These are phyloP conservation scores for Stegana nigrithorax DNA, from an alignment of 2,888 invertebrate species.

Conservation along the genomic window DNA sequence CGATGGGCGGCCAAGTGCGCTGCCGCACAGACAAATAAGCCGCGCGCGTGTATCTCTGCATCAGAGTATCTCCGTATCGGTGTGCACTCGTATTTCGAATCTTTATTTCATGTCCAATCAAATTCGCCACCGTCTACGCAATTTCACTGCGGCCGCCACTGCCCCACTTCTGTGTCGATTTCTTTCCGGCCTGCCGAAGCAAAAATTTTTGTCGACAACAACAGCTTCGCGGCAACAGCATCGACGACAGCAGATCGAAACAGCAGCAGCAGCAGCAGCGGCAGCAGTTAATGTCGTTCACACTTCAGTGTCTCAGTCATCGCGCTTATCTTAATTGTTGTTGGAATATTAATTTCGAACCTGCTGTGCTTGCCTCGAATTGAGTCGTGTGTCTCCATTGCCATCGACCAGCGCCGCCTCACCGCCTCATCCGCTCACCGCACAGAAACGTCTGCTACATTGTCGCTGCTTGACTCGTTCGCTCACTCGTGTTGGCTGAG, in stretches of 20 bases:
- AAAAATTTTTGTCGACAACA: constrained; percentile 35
- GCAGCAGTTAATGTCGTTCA: constrained; percentile 41
- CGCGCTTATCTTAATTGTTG: constrained; percentile 65
- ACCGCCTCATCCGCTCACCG: no score
- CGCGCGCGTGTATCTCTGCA: no score
- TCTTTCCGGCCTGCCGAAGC: constrained; percentile 25
- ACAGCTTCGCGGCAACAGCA: constrained; percentile 25
- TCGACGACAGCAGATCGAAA: constrained; percentile 11
- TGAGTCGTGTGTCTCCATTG: constrained; percentile 29
- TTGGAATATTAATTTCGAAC: constrained; percentile 65
- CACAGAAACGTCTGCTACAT: constrained; percentile 31
- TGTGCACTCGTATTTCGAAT: constrained; percentile 35
- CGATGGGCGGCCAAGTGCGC: background rate
- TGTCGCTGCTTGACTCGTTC: constrained; percentile 33
- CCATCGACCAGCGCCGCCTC: no score
- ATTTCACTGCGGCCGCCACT: no score
- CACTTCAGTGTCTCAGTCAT: constrained; percentile 34
- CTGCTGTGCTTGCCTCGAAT: constrained; percentile 49
- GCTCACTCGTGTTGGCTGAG: constrained; percentile 29
- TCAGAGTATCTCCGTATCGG: no score
- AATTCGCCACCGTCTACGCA: constrained; percentile 23
- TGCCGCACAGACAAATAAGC: no score
- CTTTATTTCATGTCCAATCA: constrained; percentile 35
- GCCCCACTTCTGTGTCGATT: no score
- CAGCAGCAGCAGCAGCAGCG: constrained; percentile 26